Evolutionary conservation across 2,113 vertebrate species (phyloP).

Genomic region (Megaleporinus macrocephalus): DNA sequence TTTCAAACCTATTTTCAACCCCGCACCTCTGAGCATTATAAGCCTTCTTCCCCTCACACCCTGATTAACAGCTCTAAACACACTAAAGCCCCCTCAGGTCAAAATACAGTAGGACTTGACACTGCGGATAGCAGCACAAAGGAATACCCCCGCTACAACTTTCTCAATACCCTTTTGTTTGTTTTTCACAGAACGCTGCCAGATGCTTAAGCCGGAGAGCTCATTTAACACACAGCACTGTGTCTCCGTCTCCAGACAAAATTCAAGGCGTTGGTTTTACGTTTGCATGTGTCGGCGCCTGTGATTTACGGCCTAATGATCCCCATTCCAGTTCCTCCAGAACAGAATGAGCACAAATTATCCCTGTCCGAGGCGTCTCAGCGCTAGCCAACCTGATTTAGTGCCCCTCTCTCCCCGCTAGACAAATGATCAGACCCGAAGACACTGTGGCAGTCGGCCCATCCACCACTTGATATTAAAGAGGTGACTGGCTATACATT

Average conservation of each 20-base stretch:
- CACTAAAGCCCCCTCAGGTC: neutral
- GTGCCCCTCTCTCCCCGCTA: conserved; percentile 41
- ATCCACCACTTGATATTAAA: conserved; percentile 52
- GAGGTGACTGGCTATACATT: conserved; percentile 49
- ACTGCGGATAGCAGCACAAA: neutral
- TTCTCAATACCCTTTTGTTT: conserved; percentile 14
- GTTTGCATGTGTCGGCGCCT: conserved; percentile 36
- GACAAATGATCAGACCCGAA: conserved; percentile 44
- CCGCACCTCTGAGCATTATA: too few species aligned
- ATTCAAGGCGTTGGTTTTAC: conserved; percentile 40
- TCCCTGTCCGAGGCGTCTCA: conserved; percentile 50
- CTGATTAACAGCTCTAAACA: neutral
- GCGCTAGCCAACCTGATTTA: conserved; percentile 50
- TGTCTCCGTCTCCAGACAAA: conserved; percentile 33
- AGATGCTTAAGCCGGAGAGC: conserved; percentile 9
- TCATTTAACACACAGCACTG: conserved; percentile 41
- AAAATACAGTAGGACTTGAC: conserved; percentile 5
- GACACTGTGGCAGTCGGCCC: conserved; percentile 39
- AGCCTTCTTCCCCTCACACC: neutral
- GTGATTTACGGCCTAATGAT: conserved; percentile 57
- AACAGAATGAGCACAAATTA: conserved; percentile 61
- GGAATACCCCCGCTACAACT: conserved; percentile 3
- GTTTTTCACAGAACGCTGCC: conserved; percentile 20
- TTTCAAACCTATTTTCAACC: too few species aligned
- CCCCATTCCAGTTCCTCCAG: conserved; percentile 50